A percentile compares a stretch with the other conserved stretches of the same genome.
Evolutionary conservation across 2,113 vertebrate genomes (phyloP).

Genomic region (Marmota flaviventris): DNA sequence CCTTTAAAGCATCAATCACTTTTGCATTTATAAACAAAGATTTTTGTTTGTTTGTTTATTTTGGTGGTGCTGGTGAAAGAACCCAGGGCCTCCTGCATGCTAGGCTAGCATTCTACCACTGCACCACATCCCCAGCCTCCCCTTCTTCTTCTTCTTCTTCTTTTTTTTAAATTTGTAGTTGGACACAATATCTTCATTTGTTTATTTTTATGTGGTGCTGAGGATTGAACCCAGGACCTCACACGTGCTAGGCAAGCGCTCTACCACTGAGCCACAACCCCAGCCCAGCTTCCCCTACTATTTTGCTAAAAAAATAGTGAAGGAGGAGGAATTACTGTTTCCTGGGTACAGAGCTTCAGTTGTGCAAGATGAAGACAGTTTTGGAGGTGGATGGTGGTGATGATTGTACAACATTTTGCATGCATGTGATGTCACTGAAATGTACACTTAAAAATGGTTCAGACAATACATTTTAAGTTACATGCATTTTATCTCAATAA

Average conservation of each 20-base stretch:
- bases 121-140: too few species aligned
- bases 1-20: background rate
- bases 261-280: too few species aligned
- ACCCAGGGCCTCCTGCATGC: too few species aligned
- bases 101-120: too few species aligned
- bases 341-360: background rate
- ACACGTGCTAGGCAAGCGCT: too few species aligned
- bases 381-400: background rate
- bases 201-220: too few species aligned
- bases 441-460: background rate
- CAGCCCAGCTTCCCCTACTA: too few species aligned
- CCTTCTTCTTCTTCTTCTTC: too few species aligned
- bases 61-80: too few species aligned
- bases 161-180: too few species aligned
- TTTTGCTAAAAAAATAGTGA: background rate
- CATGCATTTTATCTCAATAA: background rate
- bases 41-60: background rate
- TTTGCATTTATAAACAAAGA: background rate
- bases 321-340: background rate
- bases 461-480: background rate
- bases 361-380: background rate
- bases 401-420: accelerated
- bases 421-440: too few species aligned
- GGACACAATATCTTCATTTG: background rate
- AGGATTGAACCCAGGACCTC: too few species aligned